phyloP scores from a whole-genome alignment of 2,888 invertebrate species.

The Microctonus aethiopoides region DNA sequence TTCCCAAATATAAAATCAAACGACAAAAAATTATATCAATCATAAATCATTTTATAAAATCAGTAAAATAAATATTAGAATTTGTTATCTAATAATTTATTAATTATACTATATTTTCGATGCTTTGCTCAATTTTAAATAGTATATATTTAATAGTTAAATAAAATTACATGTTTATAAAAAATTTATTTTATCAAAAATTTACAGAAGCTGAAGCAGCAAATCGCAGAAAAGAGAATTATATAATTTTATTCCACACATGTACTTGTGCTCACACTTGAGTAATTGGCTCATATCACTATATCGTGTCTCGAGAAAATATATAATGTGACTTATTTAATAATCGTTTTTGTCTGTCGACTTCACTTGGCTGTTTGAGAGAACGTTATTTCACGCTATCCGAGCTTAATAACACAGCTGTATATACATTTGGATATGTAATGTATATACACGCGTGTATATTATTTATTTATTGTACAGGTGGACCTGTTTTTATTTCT shows the following conservation, averaged over 20 bases:
- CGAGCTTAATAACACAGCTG: slow-evolving; percentile 32
- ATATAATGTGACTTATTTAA: slow-evolving; percentile 32
- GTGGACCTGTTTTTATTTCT: neutral
- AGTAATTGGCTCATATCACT: neutral
- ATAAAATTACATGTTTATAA: too few species aligned
- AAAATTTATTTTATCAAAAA: neutral
- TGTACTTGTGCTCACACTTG: neutral
- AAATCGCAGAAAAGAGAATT: neutral
- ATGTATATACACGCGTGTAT: too few species aligned
- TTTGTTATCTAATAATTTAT: too few species aligned
- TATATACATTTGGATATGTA: too few species aligned
- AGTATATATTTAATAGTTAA: too few species aligned
- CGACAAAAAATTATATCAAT: too few species aligned
- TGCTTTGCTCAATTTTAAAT: too few species aligned
- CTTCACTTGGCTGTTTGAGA: slow-evolving; percentile 16
- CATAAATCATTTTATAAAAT: too few species aligned
- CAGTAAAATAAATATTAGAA: too few species aligned
- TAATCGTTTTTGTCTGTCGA: slow-evolving; percentile 35
- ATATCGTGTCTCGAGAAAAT: slow-evolving; percentile 6
- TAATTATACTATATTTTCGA: too few species aligned
- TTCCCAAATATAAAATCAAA: too few species aligned
- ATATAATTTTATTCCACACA: neutral
- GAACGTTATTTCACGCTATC: slow-evolving; percentile 46
- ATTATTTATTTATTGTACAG: too few species aligned
- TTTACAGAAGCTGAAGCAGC: neutral